Evolutionary conservation across 2,888 invertebrate genomes (phyloP), one percentile per base, ranked within the genome.

Genomic region (Tuta absoluta): DNA sequence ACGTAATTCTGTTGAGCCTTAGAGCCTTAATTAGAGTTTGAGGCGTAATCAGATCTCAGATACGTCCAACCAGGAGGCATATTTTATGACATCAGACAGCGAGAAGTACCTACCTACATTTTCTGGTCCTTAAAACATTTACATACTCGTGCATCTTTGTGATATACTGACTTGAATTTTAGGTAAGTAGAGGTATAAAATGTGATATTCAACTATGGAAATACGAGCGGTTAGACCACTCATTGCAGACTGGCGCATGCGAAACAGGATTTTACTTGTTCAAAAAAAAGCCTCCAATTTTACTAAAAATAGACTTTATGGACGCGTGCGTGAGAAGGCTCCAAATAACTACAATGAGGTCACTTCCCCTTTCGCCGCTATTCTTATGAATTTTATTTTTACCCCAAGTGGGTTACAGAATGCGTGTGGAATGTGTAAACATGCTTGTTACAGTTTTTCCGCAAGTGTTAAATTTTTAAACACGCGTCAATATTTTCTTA

Each of bases 261-360:
- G 33, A 33, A 3, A 33, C 10, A 5, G 10, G 8, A 33, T 33
- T 33, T 33, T 10, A 33, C 33, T 8, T 1, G 4, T 33, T 33
- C 33, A 33, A 33, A 33, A 8, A 33, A 8, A 33, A 3, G 48
- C 4, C 41, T 41, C 41, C 75, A 78, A 72, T 64, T 73, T 71
- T 65, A 78, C 89, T 84, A 86, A 89, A 88, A 90, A 90, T 89
- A 87, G 82, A 84, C 78, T 85, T 86, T 85, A 85, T 86, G 74
- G 82, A 84, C 77, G 79, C 81, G 85, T 89, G 90, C 87, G 87
- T 87, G 85, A 83, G 80, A 80, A 81, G 79, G 82, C 79, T 82
- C 78, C 79, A 70, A 82, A 84, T 82, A 82, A 81, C 81, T 79
- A 70, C 75, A 87, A 86, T 82, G 86, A 77, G 91, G 89, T 85